Base-by-base conservation (phyloP, 1,140 invertebrate species). In the Notospermus geniculatus region DNA sequence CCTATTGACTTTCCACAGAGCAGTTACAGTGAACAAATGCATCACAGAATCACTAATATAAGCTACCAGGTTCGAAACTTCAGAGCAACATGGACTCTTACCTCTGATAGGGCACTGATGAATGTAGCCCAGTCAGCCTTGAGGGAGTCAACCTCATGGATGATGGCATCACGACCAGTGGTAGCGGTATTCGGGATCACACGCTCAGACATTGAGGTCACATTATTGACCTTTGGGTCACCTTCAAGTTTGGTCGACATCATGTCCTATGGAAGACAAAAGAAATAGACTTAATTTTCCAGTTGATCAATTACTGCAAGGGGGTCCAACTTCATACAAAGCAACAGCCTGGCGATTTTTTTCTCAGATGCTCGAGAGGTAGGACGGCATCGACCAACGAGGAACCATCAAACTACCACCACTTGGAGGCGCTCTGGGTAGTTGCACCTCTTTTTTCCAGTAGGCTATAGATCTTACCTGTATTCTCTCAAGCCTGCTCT, bases 401-500 rank as follows among this genome's bases (percentile, higher is more conserved):
- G n/a, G n/a, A n/a, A n/a, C n/a, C n/a, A n/a, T n/a, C n/a, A n/a
- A n/a, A n/a, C n/a, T n/a, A n/a, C n/a, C n/a, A n/a, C n/a, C n/a
- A n/a, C n/a, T n/a, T n/a, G n/a, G n/a, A n/a, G n/a, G n/a, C 32
- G 32, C 32, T 36, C 4, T 7, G 32, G 32, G 32, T 7, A 15
- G 32, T 36, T 36, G 5, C 32, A n/a, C n/a, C n/a, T n/a, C n/a
- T n/a, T n/a, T n/a, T 56, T 15, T 56, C 29, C 1, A 43, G 13
- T n/a, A 53, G 19, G 50, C 2, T 57, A 57, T 36, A 27, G 5
- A 22, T 15, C 52, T 60, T 80, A 87, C 86, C 82, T 91, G 92
- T 39, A 94, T 83, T 68, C 92, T 88, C 76, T 96, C 92, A n/a
- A 97, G 84, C 79, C 96, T 93, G 58, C 91, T 92, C 70, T 92